Evolutionary conservation across 2,888 invertebrate genomes (phyloP).

Genomic region (Drosophila nr. medialis): DNA sequence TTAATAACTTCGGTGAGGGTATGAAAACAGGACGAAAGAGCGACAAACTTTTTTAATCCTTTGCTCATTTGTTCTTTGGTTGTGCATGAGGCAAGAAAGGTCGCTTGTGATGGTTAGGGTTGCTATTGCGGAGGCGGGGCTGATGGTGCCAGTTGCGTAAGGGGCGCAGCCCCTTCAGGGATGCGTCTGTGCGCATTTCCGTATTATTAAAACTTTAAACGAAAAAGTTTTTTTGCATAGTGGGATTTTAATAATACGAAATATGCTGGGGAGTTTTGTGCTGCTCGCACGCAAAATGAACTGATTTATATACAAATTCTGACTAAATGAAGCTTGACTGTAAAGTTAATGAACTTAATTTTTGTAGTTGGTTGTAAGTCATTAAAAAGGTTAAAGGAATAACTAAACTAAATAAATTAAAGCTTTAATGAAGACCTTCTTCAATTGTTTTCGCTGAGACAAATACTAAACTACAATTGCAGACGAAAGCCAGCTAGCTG

Average conservation of each 20-base stretch:
- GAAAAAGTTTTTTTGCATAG: constrained; percentile 60
- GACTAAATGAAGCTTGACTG: not conserved
- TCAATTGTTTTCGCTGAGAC: not conserved
- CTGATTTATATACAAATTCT: constrained; percentile 11
- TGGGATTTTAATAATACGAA: constrained; percentile 50
- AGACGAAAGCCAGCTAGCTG: too few species aligned
- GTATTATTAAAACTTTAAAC: constrained; percentile 66
- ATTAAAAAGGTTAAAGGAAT: not conserved
- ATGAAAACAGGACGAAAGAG: constrained; percentile 16
- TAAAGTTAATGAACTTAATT: not conserved
- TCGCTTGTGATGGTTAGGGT: constrained; percentile 1
- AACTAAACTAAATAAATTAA: not conserved
- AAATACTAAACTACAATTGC: not conserved
- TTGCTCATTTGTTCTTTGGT: constrained; percentile 61
- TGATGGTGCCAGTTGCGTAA: not conserved
- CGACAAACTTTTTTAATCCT: constrained; percentile 71
- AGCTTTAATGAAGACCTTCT: not conserved
- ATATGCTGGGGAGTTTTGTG: constrained; percentile 22
- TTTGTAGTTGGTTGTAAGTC: not conserved
- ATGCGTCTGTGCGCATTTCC: constrained; percentile 24
- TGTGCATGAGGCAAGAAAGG: constrained; percentile 39
- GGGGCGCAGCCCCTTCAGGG: not conserved
- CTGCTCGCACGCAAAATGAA: not conserved
- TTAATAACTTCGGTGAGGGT: not conserved
- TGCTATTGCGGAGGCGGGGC: not conserved